Evolutionary conservation across 2,888 invertebrate genomes (phyloP).

Genomic region (Acanthosepion lycidas): DNA sequence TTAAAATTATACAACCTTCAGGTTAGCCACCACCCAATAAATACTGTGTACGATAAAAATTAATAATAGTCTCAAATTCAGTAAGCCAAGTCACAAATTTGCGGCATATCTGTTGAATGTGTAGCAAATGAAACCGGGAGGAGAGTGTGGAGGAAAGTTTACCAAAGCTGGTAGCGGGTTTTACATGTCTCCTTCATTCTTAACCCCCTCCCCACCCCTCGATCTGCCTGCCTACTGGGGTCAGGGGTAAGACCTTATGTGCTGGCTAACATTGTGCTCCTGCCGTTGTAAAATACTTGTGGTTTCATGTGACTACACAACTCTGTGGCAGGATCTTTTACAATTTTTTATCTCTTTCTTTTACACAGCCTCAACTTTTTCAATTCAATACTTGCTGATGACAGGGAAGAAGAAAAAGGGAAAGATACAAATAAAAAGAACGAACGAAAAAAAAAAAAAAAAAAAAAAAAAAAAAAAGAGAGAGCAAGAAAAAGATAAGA

Average conservation of each 20-base stretch:
- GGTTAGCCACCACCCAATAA: not conserved
- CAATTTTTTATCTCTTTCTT: not conserved
- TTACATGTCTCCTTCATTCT: not conserved
- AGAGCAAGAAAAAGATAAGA: no score
- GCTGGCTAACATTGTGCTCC: slow-evolving; percentile 33
- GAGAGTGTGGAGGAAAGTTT: not conserved
- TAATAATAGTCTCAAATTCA: not conserved
- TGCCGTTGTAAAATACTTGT: slow-evolving; percentile 24
- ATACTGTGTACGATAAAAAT: not conserved
- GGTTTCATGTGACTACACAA: slow-evolving; percentile 21
- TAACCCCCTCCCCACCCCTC: not conserved
- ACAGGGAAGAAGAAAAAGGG: no score
- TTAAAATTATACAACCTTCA: not conserved
- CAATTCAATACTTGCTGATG: no score
- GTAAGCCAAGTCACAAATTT: not conserved
- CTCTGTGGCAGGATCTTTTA: not conserved
- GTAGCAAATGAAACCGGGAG: not conserved
- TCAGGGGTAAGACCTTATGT: slow-evolving; percentile 23
- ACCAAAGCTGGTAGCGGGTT: not conserved
- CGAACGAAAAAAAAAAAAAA: no score
- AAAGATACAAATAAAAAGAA: no score
- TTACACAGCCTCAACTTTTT: no score
- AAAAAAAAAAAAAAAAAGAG: no score
- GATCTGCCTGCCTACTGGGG: slow-evolving; percentile 33
- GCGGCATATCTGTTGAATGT: not conserved